A percentile compares a stretch with the other conserved stretches of the same genome.
Conservation (phyloP, 2,113 vertebrate genomes). For the Promerops cafer region DNA sequence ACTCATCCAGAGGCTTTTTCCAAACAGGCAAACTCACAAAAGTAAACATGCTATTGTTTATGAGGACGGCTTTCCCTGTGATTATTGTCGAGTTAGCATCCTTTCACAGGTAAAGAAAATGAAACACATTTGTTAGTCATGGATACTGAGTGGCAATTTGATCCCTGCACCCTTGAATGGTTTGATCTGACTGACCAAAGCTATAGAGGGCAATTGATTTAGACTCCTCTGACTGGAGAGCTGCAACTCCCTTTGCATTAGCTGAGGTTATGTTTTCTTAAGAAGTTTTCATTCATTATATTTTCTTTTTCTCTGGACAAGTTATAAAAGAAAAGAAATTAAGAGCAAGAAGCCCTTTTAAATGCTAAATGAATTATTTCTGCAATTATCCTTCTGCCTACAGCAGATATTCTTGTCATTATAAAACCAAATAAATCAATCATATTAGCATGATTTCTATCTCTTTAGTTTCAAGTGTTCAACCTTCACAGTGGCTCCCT, state of each 20-base stretch:
- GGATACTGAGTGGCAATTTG: neutral
- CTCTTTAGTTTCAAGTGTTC: neutral
- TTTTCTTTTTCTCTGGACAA: neutral
- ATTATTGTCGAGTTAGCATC: neutral
- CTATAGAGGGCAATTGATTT: neutral
- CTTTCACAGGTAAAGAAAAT: neutral
- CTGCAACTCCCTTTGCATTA: neutral
- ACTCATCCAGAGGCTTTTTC: neutral
- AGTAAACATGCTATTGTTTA: neutral
- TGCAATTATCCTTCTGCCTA: neutral
- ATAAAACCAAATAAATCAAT: neutral
- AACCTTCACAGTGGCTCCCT: neutral
- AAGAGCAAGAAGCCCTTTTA: neutral
- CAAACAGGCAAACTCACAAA: neutral
- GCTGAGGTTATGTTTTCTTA: neutral
- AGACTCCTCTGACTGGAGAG: neutral
- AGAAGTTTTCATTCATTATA: neutral
- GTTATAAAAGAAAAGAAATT: neutral
- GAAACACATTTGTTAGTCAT: neutral
- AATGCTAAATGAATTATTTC: neutral
- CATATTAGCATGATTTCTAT: neutral
- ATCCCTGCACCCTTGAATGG: neutral
- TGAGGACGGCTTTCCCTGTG: neutral
- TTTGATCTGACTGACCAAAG: neutral
- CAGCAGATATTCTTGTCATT: neutral